Evolutionary conservation across 2,113 vertebrate species (phyloP), one percentile per base, ranked within the genome.

Genomic region (Megaceryle torquata): DNA sequence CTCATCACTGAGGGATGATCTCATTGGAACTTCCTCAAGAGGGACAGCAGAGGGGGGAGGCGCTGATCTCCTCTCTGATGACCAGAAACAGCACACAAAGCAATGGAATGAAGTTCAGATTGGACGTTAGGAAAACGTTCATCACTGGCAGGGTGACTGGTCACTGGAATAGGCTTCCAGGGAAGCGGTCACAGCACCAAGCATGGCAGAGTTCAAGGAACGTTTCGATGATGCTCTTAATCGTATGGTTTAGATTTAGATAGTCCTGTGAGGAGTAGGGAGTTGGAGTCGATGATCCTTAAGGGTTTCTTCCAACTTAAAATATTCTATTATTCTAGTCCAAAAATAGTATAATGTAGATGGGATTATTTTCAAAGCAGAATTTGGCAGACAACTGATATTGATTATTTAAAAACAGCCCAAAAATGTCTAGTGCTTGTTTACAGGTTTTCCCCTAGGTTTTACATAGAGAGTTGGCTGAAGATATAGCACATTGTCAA

Each of bases 361-460:
- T 88, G 51, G 59, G 48, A 50, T 94, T 74, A 54, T 86, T 94
- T 88, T 81, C 75, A 91, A 86, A 92, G 60, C n/a, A 56, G 69
- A 43, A 56, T 75, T 78, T 95, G 69, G 72, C 71, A 78, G 80
- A 63, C 68, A 56, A 1, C n/a, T n/a, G 41, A 46, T 50, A 50
- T 24, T 26, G 57, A 70, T 60, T 31, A 41, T 61, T 92, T 78
- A 67, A 91, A 67, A 88, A n/a, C 75, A 85, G 43, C 43, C 72
- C 46, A 15, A 15, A 72, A 88, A 68, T 31, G 31, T 78, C 28
- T 59, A 82, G 37, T 46, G 29, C 44, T 89, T 71, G 54, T 81
- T 92, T 61, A 87, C 14, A 26, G 54, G 20, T 82, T 92, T 85
- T 71, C 44, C 78, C 5, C 41, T 46, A 29, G 13, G 22, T 74